Evolutionary conservation across 2,113 vertebrate species (phyloP).

Genomic region (Nanorana parkeri): DNA sequence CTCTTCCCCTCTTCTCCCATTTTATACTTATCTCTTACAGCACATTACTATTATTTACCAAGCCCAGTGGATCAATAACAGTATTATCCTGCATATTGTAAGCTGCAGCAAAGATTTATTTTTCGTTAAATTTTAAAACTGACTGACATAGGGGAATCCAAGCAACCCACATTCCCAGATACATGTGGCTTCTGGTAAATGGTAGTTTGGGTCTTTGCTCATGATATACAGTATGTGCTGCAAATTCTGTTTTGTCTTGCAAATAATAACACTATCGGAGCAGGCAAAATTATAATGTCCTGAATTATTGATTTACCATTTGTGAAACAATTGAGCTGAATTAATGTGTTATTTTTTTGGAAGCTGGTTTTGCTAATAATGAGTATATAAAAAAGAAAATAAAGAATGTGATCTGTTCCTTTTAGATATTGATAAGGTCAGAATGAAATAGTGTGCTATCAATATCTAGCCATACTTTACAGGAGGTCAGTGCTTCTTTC

Average conservation of each 20-base stretch:
- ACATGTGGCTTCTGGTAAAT: no score
- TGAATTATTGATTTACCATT: constrained; percentile 36
- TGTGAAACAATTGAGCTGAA: constrained; percentile 29
- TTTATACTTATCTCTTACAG: no score
- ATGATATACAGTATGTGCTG: background rate
- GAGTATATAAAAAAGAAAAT: constrained; percentile 47
- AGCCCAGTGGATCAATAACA: no score
- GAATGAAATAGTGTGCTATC: constrained; percentile 41
- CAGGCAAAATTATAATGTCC: constrained; percentile 12
- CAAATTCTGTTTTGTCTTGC: background rate
- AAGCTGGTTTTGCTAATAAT: constrained; percentile 42
- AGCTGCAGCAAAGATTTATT: no score
- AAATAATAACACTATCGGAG: constrained; percentile 4
- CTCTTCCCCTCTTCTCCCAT: no score
- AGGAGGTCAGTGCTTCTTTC: constrained; percentile 37
- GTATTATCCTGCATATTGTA: no score
- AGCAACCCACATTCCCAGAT: no score
- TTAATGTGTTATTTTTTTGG: constrained; percentile 38
- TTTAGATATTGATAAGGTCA: constrained; percentile 23
- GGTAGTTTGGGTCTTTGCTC: no score
- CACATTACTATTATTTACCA: no score
- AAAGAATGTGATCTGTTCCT: constrained; percentile 8
- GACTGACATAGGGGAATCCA: no score
- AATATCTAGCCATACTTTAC: constrained; percentile 38
- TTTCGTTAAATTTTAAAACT: no score